Base-by-base conservation (phyloP, 2,888 invertebrate species). In the Geophilus truncorum region DNA sequence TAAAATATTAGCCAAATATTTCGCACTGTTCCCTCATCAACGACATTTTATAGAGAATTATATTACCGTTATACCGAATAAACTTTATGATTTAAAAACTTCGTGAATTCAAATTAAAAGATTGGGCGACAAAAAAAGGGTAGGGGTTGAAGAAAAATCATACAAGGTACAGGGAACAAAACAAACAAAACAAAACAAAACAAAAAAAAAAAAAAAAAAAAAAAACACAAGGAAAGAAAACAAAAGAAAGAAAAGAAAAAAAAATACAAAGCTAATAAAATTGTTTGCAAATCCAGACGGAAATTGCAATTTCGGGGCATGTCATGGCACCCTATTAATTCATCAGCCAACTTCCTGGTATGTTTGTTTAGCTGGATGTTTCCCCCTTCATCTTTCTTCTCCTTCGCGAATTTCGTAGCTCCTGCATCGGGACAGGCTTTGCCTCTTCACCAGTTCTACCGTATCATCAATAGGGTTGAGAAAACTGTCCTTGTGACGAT, bases 401-500 rank as follows among this genome's bases (percentile, higher is more conserved):
- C 25, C 70, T 70, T 70, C 70, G 28, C 70, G 70, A 70, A 70
- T 70, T 70, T 70, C 25, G 15, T 28, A 70, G 28, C 25, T 28
- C 70, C 81, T 78, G 82, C 82, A 51, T 30, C 36, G 23, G 78
- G 25, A 80, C 82, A 45, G 79, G 81, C 78, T 36, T 40, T 81
- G 81, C 82, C 79, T 77, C 78, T 57, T 57, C 80, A 79, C 76
- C 81, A 25, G 10, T 30, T 75, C 45, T 78, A 15, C 78, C 9
- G 18, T 36, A 10, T 40, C 79, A 77, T 82, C 85, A 89, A 88
- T 87, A 88, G 0, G 83, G 84, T 45, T 88, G 87, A 21, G 87
- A 86, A 83, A 87, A 88, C 83, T 86, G 87, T 10, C 85, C 85
- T 81, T 88, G 88, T 84, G 88, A 88, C 78, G 88, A 88, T 77